These are phyloP conservation scores for Pagrus major DNA, from an alignment of 2,113 vertebrate species.

Conservation along the genomic window DNA sequence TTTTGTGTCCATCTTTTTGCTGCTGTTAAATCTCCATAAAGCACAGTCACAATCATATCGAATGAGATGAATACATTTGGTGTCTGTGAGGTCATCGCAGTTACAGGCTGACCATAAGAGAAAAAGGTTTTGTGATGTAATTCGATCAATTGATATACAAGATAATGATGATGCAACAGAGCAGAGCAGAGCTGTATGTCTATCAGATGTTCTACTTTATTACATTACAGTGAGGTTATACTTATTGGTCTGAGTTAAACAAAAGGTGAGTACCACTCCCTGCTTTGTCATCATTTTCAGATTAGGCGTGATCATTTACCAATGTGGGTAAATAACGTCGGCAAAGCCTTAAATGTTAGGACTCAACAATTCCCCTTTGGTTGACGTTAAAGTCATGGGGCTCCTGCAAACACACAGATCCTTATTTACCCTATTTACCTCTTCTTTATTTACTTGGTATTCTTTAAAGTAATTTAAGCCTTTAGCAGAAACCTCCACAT, in stretches of 20 bases:
- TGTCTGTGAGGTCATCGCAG: not conserved
- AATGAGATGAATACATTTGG: not conserved
- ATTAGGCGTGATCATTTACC: not conserved
- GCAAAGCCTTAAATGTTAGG: no score
- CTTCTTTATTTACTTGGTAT: not conserved
- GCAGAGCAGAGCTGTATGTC: slow-evolving; percentile 7
- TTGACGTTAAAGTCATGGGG: not conserved
- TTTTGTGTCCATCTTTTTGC: not conserved
- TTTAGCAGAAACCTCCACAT: not conserved
- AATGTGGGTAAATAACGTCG: not conserved
- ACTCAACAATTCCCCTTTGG: not conserved
- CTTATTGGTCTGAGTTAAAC: not conserved
- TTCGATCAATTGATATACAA: slow-evolving; percentile 30
- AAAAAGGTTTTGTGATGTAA: slow-evolving; percentile 3
- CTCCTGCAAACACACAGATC: not conserved
- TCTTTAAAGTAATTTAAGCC: not conserved
- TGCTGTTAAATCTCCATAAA: slow-evolving; percentile 1
- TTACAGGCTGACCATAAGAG: not conserved
- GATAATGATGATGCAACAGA: slow-evolving; percentile 15
- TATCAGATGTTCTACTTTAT: slow-evolving; percentile 1
- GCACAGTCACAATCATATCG: not conserved
- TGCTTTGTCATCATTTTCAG: not conserved
- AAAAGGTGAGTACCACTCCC: not conserved
- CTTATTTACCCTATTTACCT: not conserved
- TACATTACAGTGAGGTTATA: not conserved